Base-by-base conservation (phyloP, 37 sponge, comb jelly and placozoan species). In the Chondrilla cf. caribensis region DNA sequence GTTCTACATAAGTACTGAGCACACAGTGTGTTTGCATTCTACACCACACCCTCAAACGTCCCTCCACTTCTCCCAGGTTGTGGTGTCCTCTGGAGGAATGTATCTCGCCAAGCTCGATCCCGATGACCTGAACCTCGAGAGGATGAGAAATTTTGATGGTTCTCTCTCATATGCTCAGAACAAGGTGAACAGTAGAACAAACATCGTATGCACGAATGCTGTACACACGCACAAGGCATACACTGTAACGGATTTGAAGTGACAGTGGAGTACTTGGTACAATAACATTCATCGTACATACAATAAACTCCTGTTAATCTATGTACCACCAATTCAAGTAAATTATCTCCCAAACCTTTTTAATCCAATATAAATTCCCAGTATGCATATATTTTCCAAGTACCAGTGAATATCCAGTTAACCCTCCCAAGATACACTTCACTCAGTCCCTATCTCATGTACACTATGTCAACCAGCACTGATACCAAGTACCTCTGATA, bases 21-120 rank as follows among this genome's bases (percentile, higher is more conserved):
- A n/a, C n/a, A n/a, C n/a, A n/a, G n/a, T n/a, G 6, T 62, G 64
- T 62, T 15, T 15, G 15, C 64, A 19, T 19, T 62, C 8, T n/a
- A 62, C 64, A n/a, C n/a, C n/a, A n/a, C n/a, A n/a, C n/a, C n/a
- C n/a, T n/a, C n/a, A n/a, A n/a, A n/a, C n/a, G n/a, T n/a, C n/a
- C n/a, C n/a, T n/a, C n/a, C n/a, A n/a, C n/a, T n/a, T 65, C 70
- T 37, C 58, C 57, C 57, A 92, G 88, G 73, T 97, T 1, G 87
- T 90, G 29, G 94, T 97, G 24, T 89, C 92, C 40, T 93, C 97
- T 14, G 97, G 94, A 35, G 97, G 97, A 0, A 97, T 97, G 97
- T 67, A 85, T 39, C 72, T 85, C 31, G 82, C 79, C 64, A 97
- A 93, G 72, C 77, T 97, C 42, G 94, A 93, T 44, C 86, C 90